phyloP scores from a whole-genome alignment of 2,113 vertebrate genomes.

The Ceratotherium simum region DNA sequence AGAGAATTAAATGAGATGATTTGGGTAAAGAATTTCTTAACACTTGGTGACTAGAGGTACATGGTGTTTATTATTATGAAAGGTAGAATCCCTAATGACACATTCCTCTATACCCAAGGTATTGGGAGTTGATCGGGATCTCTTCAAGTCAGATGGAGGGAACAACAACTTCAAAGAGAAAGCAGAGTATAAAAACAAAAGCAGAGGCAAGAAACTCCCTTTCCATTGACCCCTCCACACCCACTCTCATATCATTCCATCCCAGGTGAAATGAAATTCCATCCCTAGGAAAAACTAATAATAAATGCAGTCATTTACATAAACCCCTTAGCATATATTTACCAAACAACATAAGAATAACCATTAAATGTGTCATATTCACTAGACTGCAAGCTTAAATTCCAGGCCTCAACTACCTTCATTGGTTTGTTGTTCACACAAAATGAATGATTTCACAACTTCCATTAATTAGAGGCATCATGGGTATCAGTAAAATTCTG shows the following conservation, averaged over 20 bases:
- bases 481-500: neutral
- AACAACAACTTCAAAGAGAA: neutral
- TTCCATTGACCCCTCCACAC: neutral
- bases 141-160: neutral
- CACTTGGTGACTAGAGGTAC: neutral
- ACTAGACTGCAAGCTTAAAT: constrained; percentile 11
- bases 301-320: neutral
- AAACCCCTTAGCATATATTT: neutral
- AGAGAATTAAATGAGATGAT: constrained; percentile 16
- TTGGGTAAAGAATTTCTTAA: constrained; percentile 51
- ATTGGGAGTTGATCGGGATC: neutral
- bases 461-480: constrained; percentile 31
- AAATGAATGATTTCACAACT: neutral
- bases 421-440: neutral
- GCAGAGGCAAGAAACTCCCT: constrained; percentile 24
- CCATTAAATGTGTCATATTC: neutral
- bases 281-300: neutral
- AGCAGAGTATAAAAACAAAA: constrained; percentile 27
- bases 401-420: neutral
- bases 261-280: neutral
- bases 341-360: neutral
- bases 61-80: constrained; percentile 11
- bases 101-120: neutral
- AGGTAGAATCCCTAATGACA: neutral
- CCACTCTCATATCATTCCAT: neutral